A percentile compares a stretch with the other conserved stretches of the same genome.
phyloP scores from a whole-genome alignment of 2,888 invertebrate genomes.

The Oscheius sp. region DNA sequence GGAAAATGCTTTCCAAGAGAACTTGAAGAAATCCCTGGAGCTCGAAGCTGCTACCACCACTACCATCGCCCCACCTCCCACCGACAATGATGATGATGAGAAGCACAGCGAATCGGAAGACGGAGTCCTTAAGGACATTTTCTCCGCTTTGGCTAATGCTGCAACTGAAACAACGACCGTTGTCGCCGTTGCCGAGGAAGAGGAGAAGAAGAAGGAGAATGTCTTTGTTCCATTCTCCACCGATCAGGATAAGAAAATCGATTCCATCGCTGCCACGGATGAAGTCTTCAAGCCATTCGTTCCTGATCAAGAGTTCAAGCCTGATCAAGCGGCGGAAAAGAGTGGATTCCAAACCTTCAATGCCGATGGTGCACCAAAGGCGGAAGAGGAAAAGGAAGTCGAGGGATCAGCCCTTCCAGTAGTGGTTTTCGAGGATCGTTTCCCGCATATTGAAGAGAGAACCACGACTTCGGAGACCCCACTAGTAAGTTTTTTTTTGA shows the following conservation, averaged over 20 bases:
- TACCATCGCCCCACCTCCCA: conserved; percentile 5
- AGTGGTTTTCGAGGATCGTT: conserved; percentile 47
- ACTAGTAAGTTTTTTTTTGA: conserved; percentile 6
- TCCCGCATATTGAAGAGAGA: conserved; percentile 48
- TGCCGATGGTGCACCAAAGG: conserved; percentile 11
- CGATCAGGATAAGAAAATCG: conserved; percentile 11
- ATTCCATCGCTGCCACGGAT: neutral
- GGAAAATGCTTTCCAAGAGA: conserved; percentile 27
- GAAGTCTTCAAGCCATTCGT: conserved; percentile 15
- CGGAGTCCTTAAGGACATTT: conserved; percentile 44
- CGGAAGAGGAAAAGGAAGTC: neutral
- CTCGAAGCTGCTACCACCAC: conserved; percentile 9
- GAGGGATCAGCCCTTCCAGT: conserved; percentile 33
- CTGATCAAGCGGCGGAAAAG: conserved; percentile 13
- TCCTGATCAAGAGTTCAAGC: neutral
- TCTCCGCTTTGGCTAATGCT: conserved; percentile 42
- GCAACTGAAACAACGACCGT: neutral
- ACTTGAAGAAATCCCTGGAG: conserved; percentile 29
- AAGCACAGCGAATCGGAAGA: conserved; percentile 34
- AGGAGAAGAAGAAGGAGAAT: too few species aligned
- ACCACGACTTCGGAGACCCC: conserved; percentile 45
- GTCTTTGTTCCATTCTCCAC: conserved; percentile 12
- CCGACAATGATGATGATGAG: conserved; percentile 32
- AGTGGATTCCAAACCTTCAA: conserved; percentile 16
- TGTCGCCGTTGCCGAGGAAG: neutral